A percentile compares a stretch with the other conserved stretches of the same genome.
phyloP scores from a whole-genome alignment of 1,140 invertebrate genomes.

The Littorina saxatilis region DNA sequence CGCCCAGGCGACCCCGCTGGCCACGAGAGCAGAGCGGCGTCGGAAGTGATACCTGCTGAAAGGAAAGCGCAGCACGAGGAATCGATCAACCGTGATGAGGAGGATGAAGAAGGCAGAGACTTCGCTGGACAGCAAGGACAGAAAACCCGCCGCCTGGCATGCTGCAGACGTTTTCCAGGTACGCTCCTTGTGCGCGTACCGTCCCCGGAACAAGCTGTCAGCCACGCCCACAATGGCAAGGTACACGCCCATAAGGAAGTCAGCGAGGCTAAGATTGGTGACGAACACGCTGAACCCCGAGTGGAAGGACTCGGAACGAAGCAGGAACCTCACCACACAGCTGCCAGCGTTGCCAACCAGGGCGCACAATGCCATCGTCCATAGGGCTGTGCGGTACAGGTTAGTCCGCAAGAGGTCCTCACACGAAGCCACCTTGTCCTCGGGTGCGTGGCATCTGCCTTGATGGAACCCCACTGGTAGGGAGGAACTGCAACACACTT shows the following conservation, averaged over 20 bases:
- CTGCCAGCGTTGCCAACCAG: conserved; percentile 46
- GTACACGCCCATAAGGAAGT: conserved; percentile 13
- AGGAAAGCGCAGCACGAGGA: neutral
- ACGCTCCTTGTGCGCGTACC: neutral
- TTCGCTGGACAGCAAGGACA: too few species aligned
- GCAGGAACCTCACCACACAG: neutral
- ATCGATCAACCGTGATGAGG: neutral
- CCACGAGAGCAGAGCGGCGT: neutral
- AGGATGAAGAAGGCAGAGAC: neutral
- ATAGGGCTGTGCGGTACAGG: conserved; percentile 32
- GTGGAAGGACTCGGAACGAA: neutral
- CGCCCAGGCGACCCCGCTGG: neutral
- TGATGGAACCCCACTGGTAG: neutral
- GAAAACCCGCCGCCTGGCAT: neutral
- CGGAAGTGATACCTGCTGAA: neutral
- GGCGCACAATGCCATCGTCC: conserved; percentile 42
- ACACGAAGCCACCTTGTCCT: neutral
- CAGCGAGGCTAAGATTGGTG: neutral
- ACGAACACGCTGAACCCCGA: neutral
- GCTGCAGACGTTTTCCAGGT: neutral
- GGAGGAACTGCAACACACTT: neutral
- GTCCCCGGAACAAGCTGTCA: neutral
- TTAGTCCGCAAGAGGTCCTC: neutral
- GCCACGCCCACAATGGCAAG: too few species aligned
- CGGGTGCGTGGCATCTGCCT: neutral